phyloP scores from a whole-genome alignment of 2,797 vertebrate species.

The Macropodus opercularis region DNA sequence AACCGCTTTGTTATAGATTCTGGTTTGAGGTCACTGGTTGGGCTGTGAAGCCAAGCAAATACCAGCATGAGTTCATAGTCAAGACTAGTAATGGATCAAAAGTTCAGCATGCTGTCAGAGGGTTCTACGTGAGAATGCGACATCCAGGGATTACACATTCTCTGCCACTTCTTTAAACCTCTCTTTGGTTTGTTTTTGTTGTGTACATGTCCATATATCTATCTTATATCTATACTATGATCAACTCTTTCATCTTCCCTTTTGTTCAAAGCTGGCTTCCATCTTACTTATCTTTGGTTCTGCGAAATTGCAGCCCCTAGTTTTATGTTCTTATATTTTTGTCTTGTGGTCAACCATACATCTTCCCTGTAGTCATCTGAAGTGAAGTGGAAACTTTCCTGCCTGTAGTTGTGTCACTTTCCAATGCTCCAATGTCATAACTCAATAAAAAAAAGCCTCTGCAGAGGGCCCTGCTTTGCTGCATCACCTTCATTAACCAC shows the following conservation, averaged over 20 bases:
- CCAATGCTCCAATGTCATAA: conserved; percentile 60
- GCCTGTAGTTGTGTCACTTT: conserved; percentile 49
- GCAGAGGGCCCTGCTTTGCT: conserved; percentile 54
- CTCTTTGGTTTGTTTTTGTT: no score
- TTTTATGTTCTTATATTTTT: conserved; percentile 62
- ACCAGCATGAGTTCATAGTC: conserved; percentile 21
- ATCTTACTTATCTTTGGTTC: conserved; percentile 48
- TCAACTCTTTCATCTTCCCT: background rate
- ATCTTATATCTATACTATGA: no score
- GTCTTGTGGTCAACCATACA: conserved; percentile 49
- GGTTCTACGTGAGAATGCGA: background rate
- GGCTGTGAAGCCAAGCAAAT: conserved; percentile 39
- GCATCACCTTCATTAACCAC: conserved; percentile 69
- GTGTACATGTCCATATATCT: no score
- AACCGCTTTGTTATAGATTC: conserved; percentile 29
- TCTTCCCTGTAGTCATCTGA: conserved; percentile 55
- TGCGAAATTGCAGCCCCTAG: conserved; percentile 44
- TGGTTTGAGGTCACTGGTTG: conserved; percentile 38
- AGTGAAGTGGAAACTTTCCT: conserved; percentile 56
- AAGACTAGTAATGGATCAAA: conserved; percentile 34
- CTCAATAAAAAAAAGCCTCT: conserved; percentile 49
- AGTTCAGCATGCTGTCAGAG: background rate
- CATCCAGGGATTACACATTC: conserved; percentile 2
- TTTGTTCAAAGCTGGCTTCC: conserved; percentile 35
- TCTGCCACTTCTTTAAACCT: background rate